Evolutionary conservation across 2,797 vertebrate species (phyloP), one percentile per base, ranked within the genome.

Genomic region (Pelobates cultripes): DNA sequence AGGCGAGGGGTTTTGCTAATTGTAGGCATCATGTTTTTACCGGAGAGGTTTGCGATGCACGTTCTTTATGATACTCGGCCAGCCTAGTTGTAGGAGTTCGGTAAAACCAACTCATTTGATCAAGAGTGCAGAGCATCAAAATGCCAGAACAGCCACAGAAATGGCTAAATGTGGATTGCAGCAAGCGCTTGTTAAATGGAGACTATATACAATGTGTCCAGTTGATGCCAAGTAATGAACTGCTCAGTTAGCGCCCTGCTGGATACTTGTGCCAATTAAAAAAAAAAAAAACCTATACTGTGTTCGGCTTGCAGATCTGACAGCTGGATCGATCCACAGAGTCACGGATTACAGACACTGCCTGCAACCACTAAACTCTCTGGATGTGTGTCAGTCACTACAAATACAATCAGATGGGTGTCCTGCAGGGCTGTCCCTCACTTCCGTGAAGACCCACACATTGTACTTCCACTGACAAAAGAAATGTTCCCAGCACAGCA

Each of bases 251-350:
- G 47, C 5, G 0, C 66, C 8, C 40, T 40, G 10, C 43, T 40
- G 9, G 3, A 42, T 42, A 43, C 28, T 42, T 8, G 66, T 2
- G 10, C 66, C 28, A 68, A 9, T 43, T 42, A 43, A 42, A 68
- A 40, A 12, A 2, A 28, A n/a, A 40, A 9, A 6, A 57, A 4
- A 57, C 3, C 14, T 3, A 14, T 1, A 6, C 12, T 61, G n/a
- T 61, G 57, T 61, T n/a, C 63, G 4, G 66, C 41, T 68, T 4
- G 12, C 17, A 7, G 28, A 43, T 68, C 41, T 68, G 66, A 68
- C 66, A 68, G 28, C 66, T 10, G 66, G 66, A 68, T 68, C 66
- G 41, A 68, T 68, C 17, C 28, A 8, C 41, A 66, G 63, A 41
- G 41, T 44, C 43, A 44, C 5, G n/a, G 67, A 70, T 45, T 15